These are phyloP conservation scores for Pseudoips prasinana DNA, from an alignment of 2,888 invertebrate genomes.

Conservation along the genomic window DNA sequence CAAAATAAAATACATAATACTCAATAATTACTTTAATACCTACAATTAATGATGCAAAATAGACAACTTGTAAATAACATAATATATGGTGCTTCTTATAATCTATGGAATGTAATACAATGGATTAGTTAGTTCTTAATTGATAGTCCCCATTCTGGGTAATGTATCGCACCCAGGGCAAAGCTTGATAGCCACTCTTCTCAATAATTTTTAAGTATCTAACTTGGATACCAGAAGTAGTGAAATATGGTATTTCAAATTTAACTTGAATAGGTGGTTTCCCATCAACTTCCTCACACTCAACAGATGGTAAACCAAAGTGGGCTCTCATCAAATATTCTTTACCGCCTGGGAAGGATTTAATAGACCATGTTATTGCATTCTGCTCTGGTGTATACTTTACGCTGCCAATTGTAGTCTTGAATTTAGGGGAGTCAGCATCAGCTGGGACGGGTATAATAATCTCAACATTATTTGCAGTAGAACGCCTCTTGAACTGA, in stretches of 20 bases:
- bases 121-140: conserved; percentile 90
- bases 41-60: conserved; percentile 45
- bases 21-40: conserved; percentile 45
- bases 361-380: conserved; percentile 98
- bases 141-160: conserved; percentile 99
- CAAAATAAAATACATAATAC: conserved; percentile 55
- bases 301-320: conserved; percentile 97
- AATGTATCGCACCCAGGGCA: conserved; percentile 99
- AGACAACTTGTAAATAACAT: conserved; percentile 52
- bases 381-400: conserved; percentile 98
- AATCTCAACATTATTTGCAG: conserved; percentile 99
- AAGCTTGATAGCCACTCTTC: conserved; percentile 98
- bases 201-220: conserved; percentile 98
- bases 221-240: conserved; percentile 99
- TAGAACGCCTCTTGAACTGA: conserved; percentile 98
- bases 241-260: conserved; percentile 99
- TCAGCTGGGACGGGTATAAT: conserved; percentile 97
- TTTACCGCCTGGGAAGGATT: conserved; percentile 98
- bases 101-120: conserved; percentile 42
- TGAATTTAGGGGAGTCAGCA: conserved; percentile 99
- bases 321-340: conserved; percentile 99
- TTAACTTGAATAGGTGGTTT: conserved; percentile 99
- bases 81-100: conserved; percentile 35
- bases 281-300: conserved; percentile 96
- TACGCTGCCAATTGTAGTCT: conserved; percentile 97